These are phyloP conservation scores for Thalassarche chlororhynchos DNA, from an alignment of 2,113 vertebrate species.

Conservation along the genomic window DNA sequence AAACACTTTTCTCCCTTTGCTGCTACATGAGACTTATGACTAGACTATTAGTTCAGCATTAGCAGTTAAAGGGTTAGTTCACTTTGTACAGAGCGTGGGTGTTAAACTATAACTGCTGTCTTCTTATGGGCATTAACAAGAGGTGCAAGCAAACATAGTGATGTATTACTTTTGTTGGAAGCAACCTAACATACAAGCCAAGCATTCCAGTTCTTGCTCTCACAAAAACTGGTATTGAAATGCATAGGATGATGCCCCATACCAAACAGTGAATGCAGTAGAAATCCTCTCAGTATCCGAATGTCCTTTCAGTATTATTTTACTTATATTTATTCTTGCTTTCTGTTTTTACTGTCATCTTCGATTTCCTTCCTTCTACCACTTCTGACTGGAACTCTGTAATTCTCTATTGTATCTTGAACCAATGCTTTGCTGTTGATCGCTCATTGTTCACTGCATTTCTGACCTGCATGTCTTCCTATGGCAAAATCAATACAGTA, in stretches of 20 bases:
- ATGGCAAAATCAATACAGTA: conserved; percentile 7
- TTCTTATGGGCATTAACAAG: not conserved
- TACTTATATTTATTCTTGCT: not conserved
- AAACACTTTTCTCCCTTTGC: not conserved
- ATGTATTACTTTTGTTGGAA: not conserved
- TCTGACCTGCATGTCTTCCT: not conserved
- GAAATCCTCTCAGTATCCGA: not conserved
- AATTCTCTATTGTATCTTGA: not conserved
- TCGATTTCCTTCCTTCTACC: not conserved
- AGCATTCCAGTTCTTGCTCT: not conserved
- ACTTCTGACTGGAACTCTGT: not conserved
- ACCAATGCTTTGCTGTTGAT: not conserved
- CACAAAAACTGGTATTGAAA: not conserved
- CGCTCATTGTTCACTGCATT: not conserved
- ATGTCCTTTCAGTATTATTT: not conserved
- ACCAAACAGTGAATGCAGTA: not conserved
- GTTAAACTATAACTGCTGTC: not conserved
- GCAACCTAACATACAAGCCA: not conserved
- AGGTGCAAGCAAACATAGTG: not conserved
- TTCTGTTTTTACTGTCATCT: not conserved
- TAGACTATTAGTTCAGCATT: not conserved
- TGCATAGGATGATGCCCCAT: accelerated
- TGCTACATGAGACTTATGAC: not conserved
- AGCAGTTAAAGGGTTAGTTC: not conserved
- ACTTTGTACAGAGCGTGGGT: not conserved